Evolutionary conservation across 2,113 vertebrate species (phyloP).

Genomic region (Corvus cornix): DNA sequence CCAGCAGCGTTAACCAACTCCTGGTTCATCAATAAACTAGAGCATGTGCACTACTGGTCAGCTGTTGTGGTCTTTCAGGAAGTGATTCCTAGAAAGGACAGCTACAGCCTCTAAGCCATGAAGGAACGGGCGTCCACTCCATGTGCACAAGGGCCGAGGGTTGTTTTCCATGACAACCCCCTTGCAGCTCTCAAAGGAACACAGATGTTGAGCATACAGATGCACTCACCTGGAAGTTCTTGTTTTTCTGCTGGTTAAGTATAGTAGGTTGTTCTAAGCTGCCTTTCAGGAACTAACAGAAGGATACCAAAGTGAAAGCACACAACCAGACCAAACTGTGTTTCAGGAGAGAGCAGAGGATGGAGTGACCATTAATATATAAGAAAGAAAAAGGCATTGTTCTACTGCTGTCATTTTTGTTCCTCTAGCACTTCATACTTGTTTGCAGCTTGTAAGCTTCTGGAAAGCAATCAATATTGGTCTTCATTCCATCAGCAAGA

Average conservation of each 20-base stretch:
- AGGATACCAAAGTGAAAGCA: neutral
- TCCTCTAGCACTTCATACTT: neutral
- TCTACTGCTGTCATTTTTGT: neutral
- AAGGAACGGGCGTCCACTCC: accelerated
- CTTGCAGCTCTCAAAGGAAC: neutral
- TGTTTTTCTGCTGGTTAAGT: neutral
- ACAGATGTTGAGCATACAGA: accelerated
- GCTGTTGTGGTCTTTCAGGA: neutral
- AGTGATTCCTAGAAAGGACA: neutral
- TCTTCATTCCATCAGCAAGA: neutral
- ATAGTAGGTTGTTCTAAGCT: neutral
- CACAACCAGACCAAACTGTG: neutral
- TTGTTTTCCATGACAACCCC: neutral
- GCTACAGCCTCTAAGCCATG: neutral
- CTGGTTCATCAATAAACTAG: conserved; percentile 49
- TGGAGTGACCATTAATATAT: neutral
- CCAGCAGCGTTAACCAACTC: neutral
- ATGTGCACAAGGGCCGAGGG: accelerated
- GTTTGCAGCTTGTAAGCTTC: neutral
- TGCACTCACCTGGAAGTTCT: neutral
- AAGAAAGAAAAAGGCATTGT: neutral
- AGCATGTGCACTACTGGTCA: neutral
- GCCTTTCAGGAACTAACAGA: neutral
- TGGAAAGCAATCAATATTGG: neutral
- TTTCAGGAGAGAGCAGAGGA: neutral